Percentiles rank a stretch among this genome's conserved stretches.
These are phyloP conservation scores for Orestias chungarensis DNA, from an alignment of 2,797 vertebrate genomes.

Conservation along the genomic window DNA sequence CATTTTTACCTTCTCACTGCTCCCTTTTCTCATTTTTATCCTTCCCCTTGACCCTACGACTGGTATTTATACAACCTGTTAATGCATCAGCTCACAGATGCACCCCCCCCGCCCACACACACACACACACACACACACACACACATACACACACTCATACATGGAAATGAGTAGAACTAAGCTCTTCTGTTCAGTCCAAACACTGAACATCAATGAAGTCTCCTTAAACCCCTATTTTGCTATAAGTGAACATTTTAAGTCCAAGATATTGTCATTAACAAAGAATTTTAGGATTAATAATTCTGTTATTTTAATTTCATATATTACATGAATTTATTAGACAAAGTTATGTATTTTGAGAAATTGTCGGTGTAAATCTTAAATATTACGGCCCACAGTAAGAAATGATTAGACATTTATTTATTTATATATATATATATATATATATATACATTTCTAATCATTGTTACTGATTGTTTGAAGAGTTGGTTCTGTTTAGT, in stretches of 20 bases:
- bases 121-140: too few relatives aligned
- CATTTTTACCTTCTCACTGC: conserved; percentile 76
- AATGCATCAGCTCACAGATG: conserved; percentile 34
- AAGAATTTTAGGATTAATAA: background rate
- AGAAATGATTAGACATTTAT: too few relatives aligned
- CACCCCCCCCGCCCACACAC: conserved; percentile 15
- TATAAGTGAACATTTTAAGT: background rate
- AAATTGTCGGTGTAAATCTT: too few relatives aligned
- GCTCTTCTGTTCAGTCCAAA: conserved; percentile 17
- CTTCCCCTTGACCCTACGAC: conserved; percentile 63
- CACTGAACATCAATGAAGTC: conserved; percentile 34
- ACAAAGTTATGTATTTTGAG: background rate
- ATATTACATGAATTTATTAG: background rate
- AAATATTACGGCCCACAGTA: too few relatives aligned
- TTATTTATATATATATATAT: too few relatives aligned
- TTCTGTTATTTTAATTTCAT: background rate
- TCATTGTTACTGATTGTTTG: conserved; percentile 24
- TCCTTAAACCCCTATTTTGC: conserved; percentile 13
- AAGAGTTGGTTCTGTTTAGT: conserved; percentile 27
- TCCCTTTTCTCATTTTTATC: conserved; percentile 75
- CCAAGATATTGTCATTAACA: background rate
- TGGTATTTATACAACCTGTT: conserved; percentile 67
- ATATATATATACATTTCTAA: too few relatives aligned
- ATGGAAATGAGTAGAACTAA: too few relatives aligned
- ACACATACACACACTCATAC: too few relatives aligned